These are phyloP conservation scores for Philypnodon macrostomus DNA, from an alignment of 2,797 vertebrate species.

Conservation along the genomic window DNA sequence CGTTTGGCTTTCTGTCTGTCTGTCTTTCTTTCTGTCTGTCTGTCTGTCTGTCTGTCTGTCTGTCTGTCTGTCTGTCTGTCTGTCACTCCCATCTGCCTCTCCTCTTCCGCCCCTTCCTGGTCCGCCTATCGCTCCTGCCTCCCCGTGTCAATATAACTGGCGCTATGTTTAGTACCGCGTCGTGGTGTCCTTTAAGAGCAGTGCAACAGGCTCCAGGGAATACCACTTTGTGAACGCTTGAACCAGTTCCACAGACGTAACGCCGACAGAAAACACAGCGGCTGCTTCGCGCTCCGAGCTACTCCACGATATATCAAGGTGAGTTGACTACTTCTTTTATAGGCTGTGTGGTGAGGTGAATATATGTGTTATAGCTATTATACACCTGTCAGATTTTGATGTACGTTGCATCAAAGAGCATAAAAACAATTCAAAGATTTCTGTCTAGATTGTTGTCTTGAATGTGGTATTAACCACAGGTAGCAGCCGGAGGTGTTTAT, in stretches of 20 bases:
- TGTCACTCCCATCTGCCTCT: neutral
- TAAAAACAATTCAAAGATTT: too few species aligned
- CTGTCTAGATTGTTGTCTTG: too few species aligned
- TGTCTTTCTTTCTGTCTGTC: neutral
- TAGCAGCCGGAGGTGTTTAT: too few species aligned
- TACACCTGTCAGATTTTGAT: too few species aligned
- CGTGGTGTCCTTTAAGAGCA: conserved; percentile 62
- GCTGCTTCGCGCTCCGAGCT: conserved; percentile 5
- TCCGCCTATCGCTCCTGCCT: neutral
- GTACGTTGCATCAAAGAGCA: too few species aligned
- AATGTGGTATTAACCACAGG: too few species aligned
- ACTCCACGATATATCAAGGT: conserved; percentile 38
- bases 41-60: neutral
- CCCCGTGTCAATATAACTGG: conserved; percentile 9
- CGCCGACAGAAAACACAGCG: conserved; percentile 22
- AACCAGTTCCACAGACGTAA: conserved; percentile 32
- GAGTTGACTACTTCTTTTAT: conserved; percentile 37
- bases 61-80: too few species aligned
- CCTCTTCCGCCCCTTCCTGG: too few species aligned
- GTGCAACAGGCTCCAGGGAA: conserved; percentile 20
- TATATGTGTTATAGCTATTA: too few species aligned
- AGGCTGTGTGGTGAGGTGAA: conserved; percentile 8
- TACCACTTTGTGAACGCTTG: conserved; percentile 48
- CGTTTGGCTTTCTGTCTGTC: neutral
- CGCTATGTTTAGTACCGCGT: conserved; percentile 51